A percentile compares a stretch with the other conserved stretches of the same genome.
Conservation (phyloP, 2,113 vertebrate species). For the Alosa alosa region DNA sequence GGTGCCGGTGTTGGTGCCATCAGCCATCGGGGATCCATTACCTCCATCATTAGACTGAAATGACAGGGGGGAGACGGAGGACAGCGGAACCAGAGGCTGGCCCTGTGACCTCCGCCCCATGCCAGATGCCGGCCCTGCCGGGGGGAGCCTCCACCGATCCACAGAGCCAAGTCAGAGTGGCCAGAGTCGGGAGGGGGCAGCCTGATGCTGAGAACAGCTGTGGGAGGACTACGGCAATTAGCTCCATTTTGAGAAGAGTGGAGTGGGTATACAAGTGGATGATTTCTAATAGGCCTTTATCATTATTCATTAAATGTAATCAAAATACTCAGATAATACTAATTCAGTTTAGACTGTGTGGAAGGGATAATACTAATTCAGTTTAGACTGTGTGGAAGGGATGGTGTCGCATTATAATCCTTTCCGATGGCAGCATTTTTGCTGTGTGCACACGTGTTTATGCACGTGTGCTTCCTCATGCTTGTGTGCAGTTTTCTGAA, state of each 20-base stretch:
- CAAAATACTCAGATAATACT: not conserved
- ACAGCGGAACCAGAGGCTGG: not conserved
- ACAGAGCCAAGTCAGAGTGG: not conserved
- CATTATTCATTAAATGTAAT: not conserved
- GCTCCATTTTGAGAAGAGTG: not conserved
- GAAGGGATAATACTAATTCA: not conserved
- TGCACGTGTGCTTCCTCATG: not conserved
- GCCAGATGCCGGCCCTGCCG: constrained; percentile 10
- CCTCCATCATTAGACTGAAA: not conserved
- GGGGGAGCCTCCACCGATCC: not conserved
- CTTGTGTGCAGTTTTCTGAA: not conserved
- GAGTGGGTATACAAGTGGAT: not conserved
- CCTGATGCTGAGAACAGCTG: not conserved
- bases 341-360: not conserved
- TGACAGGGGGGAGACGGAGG: not conserved
- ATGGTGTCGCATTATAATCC: not conserved
- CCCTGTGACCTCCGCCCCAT: not conserved
- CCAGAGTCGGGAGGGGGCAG: not conserved
- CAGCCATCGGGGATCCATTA: not conserved
- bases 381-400: not conserved
- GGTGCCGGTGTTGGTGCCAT: not conserved
- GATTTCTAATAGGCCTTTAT: not conserved
- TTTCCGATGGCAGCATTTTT: not conserved
- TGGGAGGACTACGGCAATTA: not conserved
- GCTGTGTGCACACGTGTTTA: constrained; percentile 17